These are phyloP conservation scores for Platysteira castanea DNA, from an alignment of 2,113 vertebrate genomes.

Conservation along the genomic window DNA sequence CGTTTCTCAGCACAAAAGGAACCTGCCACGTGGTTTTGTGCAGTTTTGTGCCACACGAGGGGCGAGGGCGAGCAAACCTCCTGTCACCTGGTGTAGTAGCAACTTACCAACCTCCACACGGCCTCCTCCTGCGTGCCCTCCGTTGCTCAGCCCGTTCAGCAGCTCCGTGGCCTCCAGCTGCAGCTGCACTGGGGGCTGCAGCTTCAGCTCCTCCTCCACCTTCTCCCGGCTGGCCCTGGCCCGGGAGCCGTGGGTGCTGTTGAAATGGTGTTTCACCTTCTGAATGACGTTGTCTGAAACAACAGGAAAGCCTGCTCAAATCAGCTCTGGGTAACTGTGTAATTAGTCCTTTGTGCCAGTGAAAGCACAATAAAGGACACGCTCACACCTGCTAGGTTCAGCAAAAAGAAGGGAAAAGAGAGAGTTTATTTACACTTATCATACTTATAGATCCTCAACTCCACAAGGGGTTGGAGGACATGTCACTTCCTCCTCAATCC, in stretches of 20 bases:
- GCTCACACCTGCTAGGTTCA: too few relatives aligned
- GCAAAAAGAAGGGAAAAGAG: too few relatives aligned
- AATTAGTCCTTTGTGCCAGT: neutral
- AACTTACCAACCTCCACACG: conserved; percentile 77
- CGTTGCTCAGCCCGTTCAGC: conserved; percentile 78
- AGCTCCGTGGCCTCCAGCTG: conserved; percentile 78
- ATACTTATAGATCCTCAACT: too few relatives aligned
- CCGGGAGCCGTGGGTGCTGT: conserved; percentile 64
- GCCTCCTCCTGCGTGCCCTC: conserved; percentile 71
- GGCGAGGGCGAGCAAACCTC: neutral
- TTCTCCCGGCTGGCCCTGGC: conserved; percentile 74
- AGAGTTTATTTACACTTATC: too few relatives aligned
- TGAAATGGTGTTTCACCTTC: conserved; percentile 88
- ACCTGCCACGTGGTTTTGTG: neutral
- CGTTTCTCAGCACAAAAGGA: neutral
- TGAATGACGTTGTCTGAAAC: conserved; percentile 85
- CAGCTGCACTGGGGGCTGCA: conserved; percentile 78
- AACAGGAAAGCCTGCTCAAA: neutral
- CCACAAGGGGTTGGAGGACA: too few relatives aligned
- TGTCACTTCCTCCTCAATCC: too few relatives aligned
- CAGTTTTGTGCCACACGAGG: too few relatives aligned
- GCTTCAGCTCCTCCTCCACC: conserved; percentile 81
- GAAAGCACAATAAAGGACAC: too few relatives aligned
- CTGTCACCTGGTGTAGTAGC: neutral
- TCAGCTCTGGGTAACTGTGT: neutral